Percentiles rank a stretch among this genome's conserved stretches.
Conservation (phyloP, 2,888 invertebrate species). For the Lithophane leautieri region DNA sequence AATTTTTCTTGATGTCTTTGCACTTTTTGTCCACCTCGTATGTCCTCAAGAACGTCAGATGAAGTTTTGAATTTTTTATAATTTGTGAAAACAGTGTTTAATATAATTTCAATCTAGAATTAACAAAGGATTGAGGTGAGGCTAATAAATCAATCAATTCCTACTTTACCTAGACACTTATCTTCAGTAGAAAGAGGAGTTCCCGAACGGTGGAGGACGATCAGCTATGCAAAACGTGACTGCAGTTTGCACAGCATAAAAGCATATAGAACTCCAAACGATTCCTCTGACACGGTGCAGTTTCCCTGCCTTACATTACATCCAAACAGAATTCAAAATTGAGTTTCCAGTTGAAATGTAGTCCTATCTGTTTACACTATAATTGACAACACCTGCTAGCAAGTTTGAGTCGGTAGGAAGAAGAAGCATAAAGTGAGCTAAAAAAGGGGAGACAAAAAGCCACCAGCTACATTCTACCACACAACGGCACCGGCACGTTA, state of each 20-base stretch:
- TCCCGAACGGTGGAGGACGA: neutral
- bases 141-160: neutral
- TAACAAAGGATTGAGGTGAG: neutral
- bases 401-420: slow-evolving; percentile 35
- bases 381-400: slow-evolving; percentile 21
- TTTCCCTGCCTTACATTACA: neutral
- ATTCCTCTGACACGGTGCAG: neutral
- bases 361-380: slow-evolving; percentile 5
- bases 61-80: slow-evolving; percentile 17
- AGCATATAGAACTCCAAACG: neutral
- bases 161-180: neutral
- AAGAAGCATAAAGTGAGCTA: slow-evolving; percentile 28
- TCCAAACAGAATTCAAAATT: slow-evolving; percentile 11
- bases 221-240: slow-evolving; percentile 4
- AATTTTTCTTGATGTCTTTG: slow-evolving; percentile 65
- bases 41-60: slow-evolving; percentile 30
- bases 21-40: slow-evolving; percentile 36
- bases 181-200: neutral
- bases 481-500: slow-evolving; percentile 70
- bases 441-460: slow-evolving; percentile 46
- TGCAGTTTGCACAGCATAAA: slow-evolving; percentile 3
- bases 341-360: slow-evolving; percentile 6
- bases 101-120: slow-evolving; percentile 1
- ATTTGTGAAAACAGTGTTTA: neutral
- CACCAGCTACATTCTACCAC: slow-evolving; percentile 45